phyloP scores from a whole-genome alignment of 2,113 vertebrate species.

The Cyanoramphus novaezelandiae region DNA sequence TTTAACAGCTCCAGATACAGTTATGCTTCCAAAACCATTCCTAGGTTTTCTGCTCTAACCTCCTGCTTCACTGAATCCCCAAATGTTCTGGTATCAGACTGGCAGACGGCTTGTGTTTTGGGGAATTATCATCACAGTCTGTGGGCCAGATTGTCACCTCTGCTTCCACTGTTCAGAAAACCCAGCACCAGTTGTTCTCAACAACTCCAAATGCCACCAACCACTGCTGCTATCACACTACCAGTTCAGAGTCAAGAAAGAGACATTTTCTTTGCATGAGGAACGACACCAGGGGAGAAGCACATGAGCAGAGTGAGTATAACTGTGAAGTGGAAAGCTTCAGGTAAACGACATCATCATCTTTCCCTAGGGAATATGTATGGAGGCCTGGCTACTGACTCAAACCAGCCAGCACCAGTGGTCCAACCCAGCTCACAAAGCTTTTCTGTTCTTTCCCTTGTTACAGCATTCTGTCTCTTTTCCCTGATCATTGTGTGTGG shows the following conservation, averaged over 20 bases:
- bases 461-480: not conserved
- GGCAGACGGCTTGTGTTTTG: not conserved
- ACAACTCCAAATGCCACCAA: not conserved
- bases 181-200: not conserved
- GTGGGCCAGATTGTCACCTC: not conserved
- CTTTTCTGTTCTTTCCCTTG: not conserved
- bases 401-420: not conserved
- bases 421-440: not conserved
- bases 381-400: not conserved
- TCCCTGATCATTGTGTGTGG: not conserved
- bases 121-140: not conserved
- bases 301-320: accelerated
- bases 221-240: accelerated
- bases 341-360: accelerated
- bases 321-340: not conserved
- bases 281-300: accelerated
- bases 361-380: accelerated
- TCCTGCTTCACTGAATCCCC: not conserved
- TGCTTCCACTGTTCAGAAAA: not conserved
- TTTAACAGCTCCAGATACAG: not conserved
- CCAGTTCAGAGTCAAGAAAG: not conserved
- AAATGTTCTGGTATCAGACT: not conserved
- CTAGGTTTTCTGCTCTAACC: not conserved
- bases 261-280: not conserved
- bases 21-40: not conserved